phyloP scores from a whole-genome alignment of 2,797 vertebrate species.

The Acanthornis magna region DNA sequence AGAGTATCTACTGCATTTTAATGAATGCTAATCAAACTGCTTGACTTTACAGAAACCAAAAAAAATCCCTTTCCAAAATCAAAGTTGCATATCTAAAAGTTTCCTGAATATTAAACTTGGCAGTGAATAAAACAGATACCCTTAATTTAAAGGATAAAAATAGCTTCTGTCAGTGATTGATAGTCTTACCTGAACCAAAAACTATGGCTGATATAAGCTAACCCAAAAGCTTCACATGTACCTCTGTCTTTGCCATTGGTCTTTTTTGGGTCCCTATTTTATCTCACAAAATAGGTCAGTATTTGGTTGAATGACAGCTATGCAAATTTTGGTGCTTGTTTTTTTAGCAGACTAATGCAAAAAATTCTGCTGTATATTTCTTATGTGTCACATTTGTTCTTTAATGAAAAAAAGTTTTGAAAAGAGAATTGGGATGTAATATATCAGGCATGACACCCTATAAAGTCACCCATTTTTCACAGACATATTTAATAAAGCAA shows the following conservation, averaged over 20 bases:
- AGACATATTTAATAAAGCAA: neutral
- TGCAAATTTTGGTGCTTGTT: neutral
- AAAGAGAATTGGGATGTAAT: neutral
- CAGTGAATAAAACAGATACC: neutral
- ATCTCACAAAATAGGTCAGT: neutral
- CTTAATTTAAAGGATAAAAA: neutral
- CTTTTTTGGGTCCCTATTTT: neutral
- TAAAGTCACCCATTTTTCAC: neutral
- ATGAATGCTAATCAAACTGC: conserved; percentile 19
- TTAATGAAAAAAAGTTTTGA: neutral
- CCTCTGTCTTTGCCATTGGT: neutral
- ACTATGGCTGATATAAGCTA: neutral
- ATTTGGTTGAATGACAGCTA: neutral
- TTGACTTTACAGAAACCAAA: conserved; percentile 38
- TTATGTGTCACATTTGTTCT: neutral
- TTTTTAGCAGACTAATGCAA: conserved; percentile 7
- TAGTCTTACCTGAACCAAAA: conserved; percentile 4
- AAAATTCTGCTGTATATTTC: neutral
- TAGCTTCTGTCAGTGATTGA: conserved; percentile 17
- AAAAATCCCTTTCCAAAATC: conserved; percentile 44
- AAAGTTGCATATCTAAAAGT: neutral
- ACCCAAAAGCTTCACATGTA: neutral
- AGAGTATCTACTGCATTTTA: conserved; percentile 7
- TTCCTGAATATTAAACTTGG: neutral
- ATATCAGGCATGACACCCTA: neutral